A percentile compares a stretch with the other conserved stretches of the same genome.
phyloP scores from a whole-genome alignment of 1,140 invertebrate genomes.

The Asobara japonica region DNA sequence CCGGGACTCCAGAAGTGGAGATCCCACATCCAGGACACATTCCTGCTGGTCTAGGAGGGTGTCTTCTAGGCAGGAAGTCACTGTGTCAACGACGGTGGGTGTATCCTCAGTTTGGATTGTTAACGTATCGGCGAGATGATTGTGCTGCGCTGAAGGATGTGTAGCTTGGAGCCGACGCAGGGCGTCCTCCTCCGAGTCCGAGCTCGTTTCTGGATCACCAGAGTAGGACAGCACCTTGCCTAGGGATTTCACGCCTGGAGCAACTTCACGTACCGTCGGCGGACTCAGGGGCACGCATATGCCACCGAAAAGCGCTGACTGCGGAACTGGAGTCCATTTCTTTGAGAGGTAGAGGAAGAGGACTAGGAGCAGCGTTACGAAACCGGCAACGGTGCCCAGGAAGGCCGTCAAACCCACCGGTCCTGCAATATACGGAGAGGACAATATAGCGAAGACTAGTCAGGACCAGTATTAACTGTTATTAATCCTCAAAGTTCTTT shows the following conservation, averaged over 20 bases:
- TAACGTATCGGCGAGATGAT: constrained; percentile 56
- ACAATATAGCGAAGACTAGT: too few species aligned
- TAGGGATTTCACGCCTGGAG: constrained; percentile 58
- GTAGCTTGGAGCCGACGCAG: constrained; percentile 69
- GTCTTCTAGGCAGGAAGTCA: constrained; percentile 46
- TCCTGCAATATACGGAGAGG: too few species aligned
- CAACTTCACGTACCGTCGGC: constrained; percentile 53
- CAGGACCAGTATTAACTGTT: too few species aligned
- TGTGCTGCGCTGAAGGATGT: constrained; percentile 55
- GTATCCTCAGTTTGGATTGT: constrained; percentile 63
- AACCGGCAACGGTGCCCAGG: constrained; percentile 79
- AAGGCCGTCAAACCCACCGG: constrained; percentile 81
- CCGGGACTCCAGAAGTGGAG: constrained; percentile 56
- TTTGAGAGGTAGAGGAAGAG: constrained; percentile 84
- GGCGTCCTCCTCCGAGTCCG: constrained; percentile 82
- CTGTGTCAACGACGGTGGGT: constrained; percentile 53
- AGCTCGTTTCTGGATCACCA: constrained; percentile 73
- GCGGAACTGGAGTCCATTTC: constrained; percentile 69
- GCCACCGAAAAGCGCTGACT: constrained; percentile 60
- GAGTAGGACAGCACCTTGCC: constrained; percentile 60
- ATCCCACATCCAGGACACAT: constrained; percentile 63
- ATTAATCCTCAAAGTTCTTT: too few species aligned
- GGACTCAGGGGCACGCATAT: constrained; percentile 63
- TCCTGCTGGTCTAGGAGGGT: constrained; percentile 58
- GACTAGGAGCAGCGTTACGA: constrained; percentile 79